Conservation (phyloP, 2,888 invertebrate species). For the Erebia ligea region DNA sequence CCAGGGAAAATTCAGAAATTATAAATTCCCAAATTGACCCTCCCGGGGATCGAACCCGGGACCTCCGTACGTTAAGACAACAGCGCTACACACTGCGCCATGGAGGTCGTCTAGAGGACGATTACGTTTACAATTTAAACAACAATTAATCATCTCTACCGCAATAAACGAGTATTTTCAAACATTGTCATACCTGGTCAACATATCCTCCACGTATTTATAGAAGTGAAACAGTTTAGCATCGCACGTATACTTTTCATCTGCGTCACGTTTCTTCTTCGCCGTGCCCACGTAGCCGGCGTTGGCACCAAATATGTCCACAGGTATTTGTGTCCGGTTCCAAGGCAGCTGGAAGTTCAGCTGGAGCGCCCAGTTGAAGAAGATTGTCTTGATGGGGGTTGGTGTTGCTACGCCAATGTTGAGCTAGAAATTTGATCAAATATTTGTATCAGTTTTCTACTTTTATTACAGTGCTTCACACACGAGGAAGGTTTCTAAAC, state of each 20-base stretch:
- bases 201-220: constrained; percentile 63
- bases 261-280: constrained; percentile 55
- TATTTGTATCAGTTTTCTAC: neutral
- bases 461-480: too few species aligned
- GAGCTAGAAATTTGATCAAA: constrained; percentile 56
- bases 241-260: constrained; percentile 56
- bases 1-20: too few species aligned
- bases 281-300: constrained; percentile 60
- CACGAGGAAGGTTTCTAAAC: too few species aligned
- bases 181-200: constrained; percentile 56
- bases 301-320: constrained; percentile 66
- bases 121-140: too few species aligned
- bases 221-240: constrained; percentile 70
- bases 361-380: constrained; percentile 74
- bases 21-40: too few species aligned
- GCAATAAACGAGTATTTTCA: too few species aligned
- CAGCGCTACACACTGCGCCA: too few species aligned
- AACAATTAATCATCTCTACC: too few species aligned
- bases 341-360: constrained; percentile 76
- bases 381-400: constrained; percentile 60
- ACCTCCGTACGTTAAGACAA: too few species aligned
- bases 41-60: too few species aligned
- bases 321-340: constrained; percentile 72
- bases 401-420: constrained; percentile 71
- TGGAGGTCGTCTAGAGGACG: too few species aligned